Conservation (phyloP, 2,113 vertebrate species). For the Tupaia chinensis region DNA sequence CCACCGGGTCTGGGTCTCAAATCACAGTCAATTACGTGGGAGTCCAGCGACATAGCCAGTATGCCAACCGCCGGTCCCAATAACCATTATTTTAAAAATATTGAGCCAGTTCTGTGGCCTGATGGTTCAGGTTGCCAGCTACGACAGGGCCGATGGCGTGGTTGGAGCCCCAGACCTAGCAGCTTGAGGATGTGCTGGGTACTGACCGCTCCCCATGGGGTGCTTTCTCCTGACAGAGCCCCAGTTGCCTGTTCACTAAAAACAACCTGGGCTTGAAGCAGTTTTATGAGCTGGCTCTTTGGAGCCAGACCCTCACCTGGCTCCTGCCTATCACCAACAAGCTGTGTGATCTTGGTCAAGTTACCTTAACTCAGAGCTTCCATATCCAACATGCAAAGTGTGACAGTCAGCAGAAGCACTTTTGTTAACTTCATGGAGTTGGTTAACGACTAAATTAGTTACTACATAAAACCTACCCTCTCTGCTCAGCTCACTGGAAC, state of each 20-base stretch:
- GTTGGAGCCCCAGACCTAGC: too few species aligned
- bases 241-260: not conserved
- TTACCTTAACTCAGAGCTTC: not conserved
- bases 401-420: not conserved
- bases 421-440: not conserved
- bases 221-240: too few species aligned
- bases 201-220: too few species aligned
- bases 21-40: too few species aligned
- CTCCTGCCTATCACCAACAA: not conserved
- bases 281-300: not conserved
- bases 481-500: too few species aligned
- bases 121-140: too few species aligned
- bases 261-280: not conserved
- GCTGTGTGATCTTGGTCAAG: not conserved
- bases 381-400: not conserved
- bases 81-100: not conserved
- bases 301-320: not conserved
- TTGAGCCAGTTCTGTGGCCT: too few species aligned
- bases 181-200: too few species aligned
- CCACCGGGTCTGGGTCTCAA: too few species aligned
- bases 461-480: not conserved
- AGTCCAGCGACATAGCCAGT: too few species aligned
- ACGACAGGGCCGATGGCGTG: too few species aligned
- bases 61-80: not conserved
- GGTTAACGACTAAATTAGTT: not conserved